A percentile compares a stretch with the other conserved stretches of the same genome.
Conservation (phyloP, 1,140 invertebrate species). For the Drosophila punjabiensis region DNA sequence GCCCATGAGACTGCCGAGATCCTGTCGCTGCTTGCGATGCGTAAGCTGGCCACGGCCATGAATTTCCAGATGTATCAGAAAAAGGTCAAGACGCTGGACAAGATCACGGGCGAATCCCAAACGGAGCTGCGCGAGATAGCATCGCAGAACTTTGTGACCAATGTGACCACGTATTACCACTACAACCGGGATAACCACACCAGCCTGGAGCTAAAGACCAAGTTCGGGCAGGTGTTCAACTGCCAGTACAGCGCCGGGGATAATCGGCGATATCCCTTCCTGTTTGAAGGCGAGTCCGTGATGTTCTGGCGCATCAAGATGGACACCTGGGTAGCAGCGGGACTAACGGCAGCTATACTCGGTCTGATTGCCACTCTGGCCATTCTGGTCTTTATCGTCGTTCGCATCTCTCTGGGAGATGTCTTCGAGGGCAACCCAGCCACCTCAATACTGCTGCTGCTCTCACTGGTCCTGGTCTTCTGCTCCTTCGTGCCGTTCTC, state of each 20-base stretch:
- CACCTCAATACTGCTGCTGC: constrained; percentile 85
- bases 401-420: constrained; percentile 85
- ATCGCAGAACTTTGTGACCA: constrained; percentile 76
- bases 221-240: constrained; percentile 81
- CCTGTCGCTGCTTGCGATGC: constrained; percentile 67
- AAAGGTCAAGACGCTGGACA: constrained; percentile 52
- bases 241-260: constrained; percentile 80
- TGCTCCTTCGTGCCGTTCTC: constrained; percentile 87
- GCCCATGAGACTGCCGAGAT: constrained; percentile 57
- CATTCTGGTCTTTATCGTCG: constrained; percentile 86
- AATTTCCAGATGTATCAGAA: constrained; percentile 83
- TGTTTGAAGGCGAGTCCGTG: constrained; percentile 80
- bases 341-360: constrained; percentile 85
- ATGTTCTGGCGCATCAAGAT: constrained; percentile 85
- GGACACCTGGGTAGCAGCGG: constrained; percentile 86
- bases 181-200: constrained; percentile 79
- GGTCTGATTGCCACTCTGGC: constrained; percentile 86
- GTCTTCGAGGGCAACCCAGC: constrained; percentile 86
- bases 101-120: constrained; percentile 59
- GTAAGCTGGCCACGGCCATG: constrained; percentile 65
- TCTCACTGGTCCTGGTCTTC: constrained; percentile 86
- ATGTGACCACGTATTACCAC: constrained; percentile 81
- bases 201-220: constrained; percentile 76
- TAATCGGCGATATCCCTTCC: constrained; percentile 75
- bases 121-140: constrained; percentile 77